Base-by-base conservation (phyloP, 2,888 invertebrate species). In the Drosophila yooni region DNA sequence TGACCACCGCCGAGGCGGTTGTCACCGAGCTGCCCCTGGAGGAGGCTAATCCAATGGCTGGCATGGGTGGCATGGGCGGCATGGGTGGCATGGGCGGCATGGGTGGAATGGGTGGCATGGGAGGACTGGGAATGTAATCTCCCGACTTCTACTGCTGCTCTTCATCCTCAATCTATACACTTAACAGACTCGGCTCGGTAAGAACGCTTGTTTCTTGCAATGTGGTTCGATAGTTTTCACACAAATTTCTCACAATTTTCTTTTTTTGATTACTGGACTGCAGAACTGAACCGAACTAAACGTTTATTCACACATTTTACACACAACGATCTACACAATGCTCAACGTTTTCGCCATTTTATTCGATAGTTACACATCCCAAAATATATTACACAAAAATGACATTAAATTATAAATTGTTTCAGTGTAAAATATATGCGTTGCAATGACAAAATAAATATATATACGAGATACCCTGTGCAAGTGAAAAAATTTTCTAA, bases 1-100 rank as follows among this genome's bases (percentile, higher is more conserved):
- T 99, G 36, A 97, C 98, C 33, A 99, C 99, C 4, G 99, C 98
- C 0, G 99, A 99, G 94, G 97, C 97, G 21, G 99, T 99, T 7
- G 97, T 99, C 74, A 97, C 97, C 34, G 99, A 99, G 90, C 94
- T 98, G 65, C 99, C 99, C 2, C 96, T 97, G 91, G 99, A 99
- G 92, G 96, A 97, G 76, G 95, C 95, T 0, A 94, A 93, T 52
- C 58, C 81, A 29, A 94, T 90, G 76, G 51, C 73, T 10, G 57
- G 74, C 31, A 15, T 75, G 70, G 76, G 73, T 8, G 64, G 75
- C 38, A 31, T 74, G 73, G 76, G 71, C 0, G 76, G 72, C 7
- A 57, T 82, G 72, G 82, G 85, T 0, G 83, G 74, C 3, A 51
- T 81, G 59, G 82, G 80, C 0, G 81, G 81, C 3, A 66, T 83